These are phyloP conservation scores for Pachliopta kotzebuea DNA, from an alignment of 2,888 invertebrate genomes.

Conservation along the genomic window DNA sequence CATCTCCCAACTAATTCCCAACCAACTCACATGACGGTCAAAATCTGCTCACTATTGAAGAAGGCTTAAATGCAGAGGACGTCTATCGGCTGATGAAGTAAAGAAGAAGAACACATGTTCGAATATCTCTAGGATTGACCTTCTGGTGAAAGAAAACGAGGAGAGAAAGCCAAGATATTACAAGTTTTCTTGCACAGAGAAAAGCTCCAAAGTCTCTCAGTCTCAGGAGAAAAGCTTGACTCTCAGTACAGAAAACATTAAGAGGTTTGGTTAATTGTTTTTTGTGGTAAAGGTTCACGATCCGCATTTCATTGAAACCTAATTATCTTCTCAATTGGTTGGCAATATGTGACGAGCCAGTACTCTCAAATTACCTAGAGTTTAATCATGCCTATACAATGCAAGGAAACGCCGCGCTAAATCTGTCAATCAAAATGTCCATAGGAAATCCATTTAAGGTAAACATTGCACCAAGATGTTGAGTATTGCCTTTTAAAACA, in stretches of 20 bases:
- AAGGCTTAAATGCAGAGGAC: too few species aligned
- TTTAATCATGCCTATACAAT: slow-evolving; percentile 11
- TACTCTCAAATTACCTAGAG: slow-evolving; percentile 7
- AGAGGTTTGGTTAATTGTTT: too few species aligned
- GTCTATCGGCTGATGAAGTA: too few species aligned
- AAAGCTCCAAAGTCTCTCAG: too few species aligned
- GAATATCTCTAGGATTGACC: too few species aligned
- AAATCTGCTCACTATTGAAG: too few species aligned
- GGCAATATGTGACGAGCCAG: neutral
- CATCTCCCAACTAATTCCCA: too few species aligned
- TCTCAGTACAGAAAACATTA: neutral
- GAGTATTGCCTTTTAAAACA: neutral
- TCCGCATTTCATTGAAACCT: neutral
- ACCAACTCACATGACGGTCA: too few species aligned
- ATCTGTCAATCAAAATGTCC: slow-evolving; percentile 20
- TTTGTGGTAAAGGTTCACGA: neutral
- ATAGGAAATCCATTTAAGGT: slow-evolving; percentile 8
- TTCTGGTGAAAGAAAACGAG: too few species aligned
- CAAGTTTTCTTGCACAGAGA: too few species aligned
- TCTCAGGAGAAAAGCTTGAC: neutral
- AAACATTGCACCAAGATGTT: slow-evolving; percentile 7
- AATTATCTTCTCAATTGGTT: neutral
- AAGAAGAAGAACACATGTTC: too few species aligned
- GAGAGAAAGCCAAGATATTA: too few species aligned
- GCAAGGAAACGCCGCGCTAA: slow-evolving; percentile 18